Base-by-base conservation (phyloP, 2,113 vertebrate species). In the Oncorhynchus keta region DNA sequence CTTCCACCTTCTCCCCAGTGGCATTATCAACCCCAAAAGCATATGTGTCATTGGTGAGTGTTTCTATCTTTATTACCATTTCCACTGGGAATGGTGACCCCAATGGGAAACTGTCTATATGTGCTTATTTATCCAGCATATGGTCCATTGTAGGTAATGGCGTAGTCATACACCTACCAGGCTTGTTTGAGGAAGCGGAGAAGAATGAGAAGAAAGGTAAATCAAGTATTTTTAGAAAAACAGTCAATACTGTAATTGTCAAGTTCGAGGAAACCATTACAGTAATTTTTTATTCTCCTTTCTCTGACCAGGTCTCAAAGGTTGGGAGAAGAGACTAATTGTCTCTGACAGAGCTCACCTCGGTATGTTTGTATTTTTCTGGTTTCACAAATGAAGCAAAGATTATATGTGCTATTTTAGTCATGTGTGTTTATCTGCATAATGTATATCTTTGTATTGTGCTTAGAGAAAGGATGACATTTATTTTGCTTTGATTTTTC, bases 191-290 rank as follows among this genome's bases (percentile, higher is more conserved):
- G 85, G 98, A 99, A 83, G 97, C 97, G 16, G 97, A 99, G 87
- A 99, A 98, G 93, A 99, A 99, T 70, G 98, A 98, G 74, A 98
- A 97, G 89, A 99, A 99, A 95, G 98, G 98, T 99, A 87, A 76
- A 90, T 22, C 18, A 49, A 75, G 78, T 76, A 26, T 9, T 32
- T 57, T 70, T 32, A 24, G 14, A 67, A 61, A 55, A 28, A 12
- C 13, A 64, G 68, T 39, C 11, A 5, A 3, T 24, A 1, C 9
- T 65, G 39, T 49, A 14, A 3, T 49, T 11, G 48, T 28, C 39
- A n/a, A 35, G 1, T 62, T 4, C 18, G 9, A 11, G 9, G 59
- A 5, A 45, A 45, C 39, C 39, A 35, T 55, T 55, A 76, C 3
- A 55, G 18, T 48, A 5, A 3, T 4, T 51, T 35, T 74, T 32